Evolutionary conservation across 2,113 vertebrate genomes (phyloP).

Genomic region (Nymphicus hollandicus): DNA sequence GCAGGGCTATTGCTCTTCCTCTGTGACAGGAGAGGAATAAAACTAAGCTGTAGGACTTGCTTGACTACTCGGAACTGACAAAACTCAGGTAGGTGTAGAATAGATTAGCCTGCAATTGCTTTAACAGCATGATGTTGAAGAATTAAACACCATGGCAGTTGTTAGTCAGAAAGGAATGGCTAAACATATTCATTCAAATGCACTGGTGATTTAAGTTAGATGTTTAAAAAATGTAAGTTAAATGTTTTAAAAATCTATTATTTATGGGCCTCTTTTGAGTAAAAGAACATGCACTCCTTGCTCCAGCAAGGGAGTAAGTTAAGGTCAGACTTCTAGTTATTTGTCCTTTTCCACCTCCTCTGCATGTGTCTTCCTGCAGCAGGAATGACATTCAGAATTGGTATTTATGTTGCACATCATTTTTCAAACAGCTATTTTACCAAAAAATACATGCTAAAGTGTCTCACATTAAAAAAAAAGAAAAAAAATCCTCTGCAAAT

Average conservation of each 20-base stretch:
- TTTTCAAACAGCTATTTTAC: not conserved
- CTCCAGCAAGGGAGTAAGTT: not conserved
- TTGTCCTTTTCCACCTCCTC: not conserved
- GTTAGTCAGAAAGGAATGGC: not conserved
- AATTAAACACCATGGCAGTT: not conserved
- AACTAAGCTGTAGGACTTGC: not conserved
- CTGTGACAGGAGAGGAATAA: not conserved
- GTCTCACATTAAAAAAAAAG: not conserved
- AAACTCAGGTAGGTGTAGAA: not conserved
- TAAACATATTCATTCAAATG: not conserved
- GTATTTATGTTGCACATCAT: not conserved
- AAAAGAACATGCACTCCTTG: not conserved
- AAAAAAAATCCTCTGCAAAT: not conserved
- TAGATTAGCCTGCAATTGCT: not conserved
- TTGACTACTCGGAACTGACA: not conserved
- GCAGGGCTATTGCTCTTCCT: not conserved
- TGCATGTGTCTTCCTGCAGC: not conserved
- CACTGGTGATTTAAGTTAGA: not conserved
- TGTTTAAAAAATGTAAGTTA: not conserved
- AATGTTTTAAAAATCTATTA: not conserved
- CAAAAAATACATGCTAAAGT: not conserved
- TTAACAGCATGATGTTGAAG: not conserved
- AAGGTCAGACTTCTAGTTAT: not conserved
- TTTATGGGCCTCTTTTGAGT: not conserved
- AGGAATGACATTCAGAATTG: not conserved